phyloP scores from a whole-genome alignment of 2,113 vertebrate species.

The Struthidea cinerea region DNA sequence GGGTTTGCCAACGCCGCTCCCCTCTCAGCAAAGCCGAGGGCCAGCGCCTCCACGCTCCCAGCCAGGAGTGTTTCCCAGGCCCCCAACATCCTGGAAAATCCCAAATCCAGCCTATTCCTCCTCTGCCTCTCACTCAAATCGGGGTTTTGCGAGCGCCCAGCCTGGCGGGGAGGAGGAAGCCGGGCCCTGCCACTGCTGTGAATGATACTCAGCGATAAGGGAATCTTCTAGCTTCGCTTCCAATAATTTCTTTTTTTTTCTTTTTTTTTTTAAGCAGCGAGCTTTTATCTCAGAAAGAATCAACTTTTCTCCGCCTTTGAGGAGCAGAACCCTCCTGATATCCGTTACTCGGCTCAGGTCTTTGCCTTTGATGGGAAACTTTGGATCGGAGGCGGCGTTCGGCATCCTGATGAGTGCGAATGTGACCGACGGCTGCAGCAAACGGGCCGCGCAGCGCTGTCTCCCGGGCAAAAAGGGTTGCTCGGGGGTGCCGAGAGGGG shows the following conservation, averaged over 20 bases:
- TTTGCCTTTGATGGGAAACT: constrained; percentile 21
- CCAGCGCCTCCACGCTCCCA: not conserved
- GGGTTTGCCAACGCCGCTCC: fast-evolving
- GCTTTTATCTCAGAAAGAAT: constrained; percentile 40
- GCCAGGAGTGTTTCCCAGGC: not conserved
- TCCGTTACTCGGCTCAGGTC: constrained; percentile 52
- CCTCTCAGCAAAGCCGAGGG: not conserved
- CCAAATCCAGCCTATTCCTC: not conserved
- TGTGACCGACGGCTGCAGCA: not conserved
- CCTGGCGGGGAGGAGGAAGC: not conserved
- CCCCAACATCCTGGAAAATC: not conserved
- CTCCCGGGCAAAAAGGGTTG: not conserved
- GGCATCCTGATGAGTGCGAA: not conserved
- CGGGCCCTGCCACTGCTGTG: not conserved
- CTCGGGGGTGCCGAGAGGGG: not conserved
- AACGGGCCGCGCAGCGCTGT: not conserved
- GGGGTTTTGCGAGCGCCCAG: not conserved
- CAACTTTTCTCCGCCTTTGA: constrained; percentile 36
- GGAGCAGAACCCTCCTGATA: constrained; percentile 43
- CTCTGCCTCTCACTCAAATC: not conserved
- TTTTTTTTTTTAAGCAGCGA: not conserved
- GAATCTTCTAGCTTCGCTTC: not conserved
- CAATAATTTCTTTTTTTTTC: not conserved
- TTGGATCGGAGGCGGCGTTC: not conserved
- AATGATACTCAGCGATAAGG: not conserved